Evolutionary conservation across 2,888 invertebrate genomes (phyloP).

Genomic region (Osedax fenrisi): DNA sequence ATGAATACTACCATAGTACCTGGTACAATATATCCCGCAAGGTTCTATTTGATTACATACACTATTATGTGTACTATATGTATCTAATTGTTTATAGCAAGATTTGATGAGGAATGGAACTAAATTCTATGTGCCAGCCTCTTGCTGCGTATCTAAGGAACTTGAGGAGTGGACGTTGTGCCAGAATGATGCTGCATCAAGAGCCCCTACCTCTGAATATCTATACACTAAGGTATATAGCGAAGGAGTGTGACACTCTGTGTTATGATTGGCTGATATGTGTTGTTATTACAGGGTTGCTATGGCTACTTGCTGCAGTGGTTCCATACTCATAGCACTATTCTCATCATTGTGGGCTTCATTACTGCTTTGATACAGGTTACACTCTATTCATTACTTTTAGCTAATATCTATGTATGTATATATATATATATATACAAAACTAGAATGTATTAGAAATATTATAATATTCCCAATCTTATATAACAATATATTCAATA

Average conservation of each 20-base stretch:
- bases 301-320: slow-evolving; percentile 61
- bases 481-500: too few relatives aligned
- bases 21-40: neutral
- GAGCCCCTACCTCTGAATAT: neutral
- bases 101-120: too few relatives aligned
- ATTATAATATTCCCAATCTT: too few relatives aligned
- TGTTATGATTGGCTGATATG: too few relatives aligned
- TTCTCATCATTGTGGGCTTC: slow-evolving; percentile 70
- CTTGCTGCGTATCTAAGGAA: neutral
- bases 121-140: neutral
- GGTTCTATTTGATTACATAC: neutral
- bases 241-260: too few relatives aligned
- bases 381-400: too few relatives aligned
- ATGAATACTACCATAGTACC: neutral
- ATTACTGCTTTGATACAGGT: slow-evolving; percentile 75
- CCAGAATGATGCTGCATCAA: neutral
- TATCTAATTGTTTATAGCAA: too few relatives aligned
- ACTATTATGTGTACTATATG: too few relatives aligned
- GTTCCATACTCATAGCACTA: slow-evolving; percentile 65
- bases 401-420: too few relatives aligned
- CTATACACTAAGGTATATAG: neutral
- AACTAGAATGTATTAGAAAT: too few relatives aligned
- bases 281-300: slow-evolving; percentile 61
- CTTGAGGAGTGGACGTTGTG: neutral
- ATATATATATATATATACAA: too few relatives aligned